Evolutionary conservation across 1,140 invertebrate genomes (phyloP).

Genomic region (Drosophila pruinosa): DNA sequence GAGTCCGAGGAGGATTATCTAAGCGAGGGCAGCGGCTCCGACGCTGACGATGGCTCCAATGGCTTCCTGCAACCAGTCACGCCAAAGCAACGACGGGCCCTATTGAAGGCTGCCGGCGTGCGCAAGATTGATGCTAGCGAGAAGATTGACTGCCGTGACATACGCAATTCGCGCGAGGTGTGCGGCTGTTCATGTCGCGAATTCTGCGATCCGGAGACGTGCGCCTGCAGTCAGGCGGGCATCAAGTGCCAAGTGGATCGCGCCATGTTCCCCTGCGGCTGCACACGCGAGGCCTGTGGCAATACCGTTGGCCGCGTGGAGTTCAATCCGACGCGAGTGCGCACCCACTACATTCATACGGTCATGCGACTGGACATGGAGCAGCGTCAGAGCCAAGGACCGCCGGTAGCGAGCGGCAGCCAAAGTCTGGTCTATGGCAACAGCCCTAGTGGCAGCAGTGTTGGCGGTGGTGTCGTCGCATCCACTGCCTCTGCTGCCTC

Average conservation of each 20-base stretch:
- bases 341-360: conserved; percentile 99
- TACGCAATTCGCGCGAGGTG: conserved; percentile 95
- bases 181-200: conserved; percentile 98
- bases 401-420: conserved; percentile 13
- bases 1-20: conserved; percentile 90
- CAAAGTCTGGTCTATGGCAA: conserved; percentile 36
- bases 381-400: conserved; percentile 86
- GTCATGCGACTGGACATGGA: conserved; percentile 97
- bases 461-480: not conserved
- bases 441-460: conserved; percentile 18
- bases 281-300: conserved; percentile 95
- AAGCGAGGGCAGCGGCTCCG: conserved; percentile 92
- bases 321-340: conserved; percentile 97
- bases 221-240: conserved; percentile 95
- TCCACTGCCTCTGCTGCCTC: conserved; percentile 19
- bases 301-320: conserved; percentile 97
- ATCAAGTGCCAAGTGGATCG: conserved; percentile 99
- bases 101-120: conserved; percentile 94
- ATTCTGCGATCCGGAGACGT: conserved; percentile 97
- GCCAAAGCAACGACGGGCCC: conserved; percentile 92
- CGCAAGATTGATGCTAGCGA: conserved; percentile 96
- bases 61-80: conserved; percentile 97
- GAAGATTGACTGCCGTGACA: conserved; percentile 97
- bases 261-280: conserved; percentile 97
- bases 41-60: conserved; percentile 95